Percentiles rank a stretch among this genome's conserved stretches.
Conservation (phyloP, 2,113 vertebrate species). For the Junco hyemalis region DNA sequence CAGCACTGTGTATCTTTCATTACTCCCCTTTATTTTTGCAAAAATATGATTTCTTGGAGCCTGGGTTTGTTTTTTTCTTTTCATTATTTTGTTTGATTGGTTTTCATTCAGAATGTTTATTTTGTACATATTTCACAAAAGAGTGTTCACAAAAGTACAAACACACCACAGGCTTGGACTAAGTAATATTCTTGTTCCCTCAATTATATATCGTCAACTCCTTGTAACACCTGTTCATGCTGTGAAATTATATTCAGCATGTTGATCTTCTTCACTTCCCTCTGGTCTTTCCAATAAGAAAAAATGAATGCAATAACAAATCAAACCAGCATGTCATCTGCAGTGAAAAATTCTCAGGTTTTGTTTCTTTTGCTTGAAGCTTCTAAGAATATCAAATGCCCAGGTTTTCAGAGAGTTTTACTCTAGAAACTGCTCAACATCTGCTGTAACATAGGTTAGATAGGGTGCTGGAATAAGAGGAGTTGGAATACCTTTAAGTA, state of each 20-base stretch:
- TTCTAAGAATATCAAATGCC: background rate
- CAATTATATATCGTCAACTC: background rate
- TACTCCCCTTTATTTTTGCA: background rate
- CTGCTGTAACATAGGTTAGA: background rate
- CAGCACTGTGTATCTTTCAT: background rate
- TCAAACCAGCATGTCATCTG: background rate
- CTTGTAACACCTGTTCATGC: background rate
- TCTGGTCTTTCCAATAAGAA: background rate
- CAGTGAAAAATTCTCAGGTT: background rate
- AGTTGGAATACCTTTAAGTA: background rate
- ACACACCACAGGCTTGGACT: background rate
- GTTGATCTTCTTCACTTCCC: background rate
- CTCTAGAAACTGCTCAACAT: background rate
- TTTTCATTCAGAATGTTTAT: background rate
- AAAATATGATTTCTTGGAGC: background rate
- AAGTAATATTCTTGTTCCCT: background rate
- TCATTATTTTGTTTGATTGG: background rate
- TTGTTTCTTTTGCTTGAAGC: background rate
- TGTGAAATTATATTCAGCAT: background rate
- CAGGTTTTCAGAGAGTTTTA: background rate
- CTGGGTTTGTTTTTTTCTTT: accelerated
- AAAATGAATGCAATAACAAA: background rate
- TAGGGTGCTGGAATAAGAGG: background rate
- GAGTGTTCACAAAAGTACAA: background rate
- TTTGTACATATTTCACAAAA: background rate